Conservation (phyloP, 35 echinoderm and acorn worm genomes). For the Heliocidaris erythrogramma region DNA sequence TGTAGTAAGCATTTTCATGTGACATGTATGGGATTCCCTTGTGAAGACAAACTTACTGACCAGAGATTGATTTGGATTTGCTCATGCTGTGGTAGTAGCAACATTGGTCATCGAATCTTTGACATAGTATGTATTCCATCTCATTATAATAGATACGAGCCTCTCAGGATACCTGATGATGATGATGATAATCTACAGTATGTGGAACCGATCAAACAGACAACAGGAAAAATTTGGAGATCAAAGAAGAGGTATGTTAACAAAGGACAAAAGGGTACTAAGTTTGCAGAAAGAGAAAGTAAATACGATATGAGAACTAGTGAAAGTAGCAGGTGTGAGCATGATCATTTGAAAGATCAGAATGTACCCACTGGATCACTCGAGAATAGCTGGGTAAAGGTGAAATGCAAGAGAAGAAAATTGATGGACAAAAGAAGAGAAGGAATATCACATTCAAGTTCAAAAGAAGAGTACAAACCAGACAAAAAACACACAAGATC, state of each 20-base stretch:
- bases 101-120: neutral
- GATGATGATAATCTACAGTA: neutral
- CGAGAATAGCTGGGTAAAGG: neutral
- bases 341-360: neutral
- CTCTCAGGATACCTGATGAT: neutral
- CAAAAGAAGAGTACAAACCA: neutral
- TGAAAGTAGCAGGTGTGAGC: neutral
- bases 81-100: neutral
- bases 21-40: conserved; percentile 6
- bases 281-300: neutral
- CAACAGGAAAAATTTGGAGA: neutral
- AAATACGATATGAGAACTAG: neutral
- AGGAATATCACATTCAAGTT: neutral
- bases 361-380: neutral
- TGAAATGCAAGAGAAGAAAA: neutral
- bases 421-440: neutral
- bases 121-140: conserved; percentile 7
- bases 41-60: neutral
- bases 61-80: conserved; percentile 43
- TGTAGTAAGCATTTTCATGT: conserved; percentile 20
- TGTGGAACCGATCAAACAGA: neutral
- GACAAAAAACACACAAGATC: neutral
- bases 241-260: conserved; percentile 18
- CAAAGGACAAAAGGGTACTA: neutral
- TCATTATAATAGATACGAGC: conserved; percentile 25